Evolutionary conservation across 1,140 invertebrate species (phyloP).

Genomic region (Pogonognathellus flavescens): DNA sequence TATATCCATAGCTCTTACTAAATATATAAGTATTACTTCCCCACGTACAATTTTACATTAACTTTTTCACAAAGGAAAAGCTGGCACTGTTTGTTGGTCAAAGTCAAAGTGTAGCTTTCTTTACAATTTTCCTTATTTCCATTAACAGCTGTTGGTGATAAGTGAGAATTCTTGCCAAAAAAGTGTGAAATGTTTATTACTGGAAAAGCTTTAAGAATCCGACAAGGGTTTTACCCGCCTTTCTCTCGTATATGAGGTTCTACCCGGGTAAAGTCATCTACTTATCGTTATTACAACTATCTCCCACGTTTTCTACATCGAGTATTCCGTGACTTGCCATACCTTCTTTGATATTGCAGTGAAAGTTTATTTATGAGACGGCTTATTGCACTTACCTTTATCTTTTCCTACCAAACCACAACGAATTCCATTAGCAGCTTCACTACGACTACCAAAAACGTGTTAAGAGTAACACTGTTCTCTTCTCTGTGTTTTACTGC

Average conservation of each 20-base stretch:
- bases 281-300: slow-evolving; percentile 42
- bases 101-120: too few relatives aligned
- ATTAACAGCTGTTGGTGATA: neutral
- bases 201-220: slow-evolving; percentile 4
- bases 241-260: neutral
- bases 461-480: neutral
- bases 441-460: neutral
- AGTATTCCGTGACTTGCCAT: neutral
- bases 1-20: too few relatives aligned
- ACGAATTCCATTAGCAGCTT: neutral
- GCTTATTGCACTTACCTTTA: slow-evolving; percentile 50
- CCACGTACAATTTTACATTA: too few relatives aligned
- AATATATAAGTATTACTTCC: too few relatives aligned
- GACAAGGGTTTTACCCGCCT: neutral
- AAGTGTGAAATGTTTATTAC: slow-evolving; percentile 49
- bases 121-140: too few relatives aligned
- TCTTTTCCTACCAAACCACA: neutral
- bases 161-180: neutral
- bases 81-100: too few relatives aligned
- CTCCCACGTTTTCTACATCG: neutral
- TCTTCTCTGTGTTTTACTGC: too few relatives aligned
- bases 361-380: slow-evolving; percentile 36
- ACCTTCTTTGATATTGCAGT: slow-evolving; percentile 21
- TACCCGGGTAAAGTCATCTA: neutral
- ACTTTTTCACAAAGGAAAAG: too few relatives aligned